Evolutionary conservation across 2,888 invertebrate species (phyloP), one percentile per base, ranked within the genome.

Genomic region (Protodeltote pygarga): DNA sequence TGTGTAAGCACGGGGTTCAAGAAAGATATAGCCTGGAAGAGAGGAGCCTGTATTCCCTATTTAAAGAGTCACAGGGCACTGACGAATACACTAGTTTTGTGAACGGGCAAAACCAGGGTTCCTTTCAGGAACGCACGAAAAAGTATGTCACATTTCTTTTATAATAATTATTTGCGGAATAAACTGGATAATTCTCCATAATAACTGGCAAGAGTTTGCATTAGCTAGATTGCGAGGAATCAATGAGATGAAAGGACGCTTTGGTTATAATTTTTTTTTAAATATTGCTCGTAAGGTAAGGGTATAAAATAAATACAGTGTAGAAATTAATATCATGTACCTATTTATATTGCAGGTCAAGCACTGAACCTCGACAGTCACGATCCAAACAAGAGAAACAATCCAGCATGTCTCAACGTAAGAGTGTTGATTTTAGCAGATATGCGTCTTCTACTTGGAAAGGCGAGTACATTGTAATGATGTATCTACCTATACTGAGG

Each of bases 21-120:
- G 76, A 77, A 6, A 72, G 58, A 29, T 61, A 39, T 23, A 77
- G 71, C 23, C 73, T 75, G 27, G 62, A 74, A 14, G 82, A 80
- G 5, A 71, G 71, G 1, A 89, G 90, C 42, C 52, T 89, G 3
- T 83, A 75, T 40, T 89, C 89, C 0, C 60, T 89, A 9, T 91
- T 81, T 61, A 87, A 89, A 51, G 84, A 79, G 35, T 80, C 83
- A 0, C 82, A 80, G 24, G 73, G 64, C 4, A 78, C 75, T 3
- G 79, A 72, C 16, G 87, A 83, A 23, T 77, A 74, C 51, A 61
- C 52, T 13, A 87, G 86, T 50, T 77, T 65, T 23, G 50, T 52
- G 3, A 74, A 71, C 27, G 77, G 73, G 3, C 74, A 76, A 14
- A 33, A 34, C 16, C 62, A 28, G 11, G 61, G 52, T 29, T 75